Conservation (phyloP, 2,113 vertebrate species). For the Melanerpes aurifrons region DNA sequence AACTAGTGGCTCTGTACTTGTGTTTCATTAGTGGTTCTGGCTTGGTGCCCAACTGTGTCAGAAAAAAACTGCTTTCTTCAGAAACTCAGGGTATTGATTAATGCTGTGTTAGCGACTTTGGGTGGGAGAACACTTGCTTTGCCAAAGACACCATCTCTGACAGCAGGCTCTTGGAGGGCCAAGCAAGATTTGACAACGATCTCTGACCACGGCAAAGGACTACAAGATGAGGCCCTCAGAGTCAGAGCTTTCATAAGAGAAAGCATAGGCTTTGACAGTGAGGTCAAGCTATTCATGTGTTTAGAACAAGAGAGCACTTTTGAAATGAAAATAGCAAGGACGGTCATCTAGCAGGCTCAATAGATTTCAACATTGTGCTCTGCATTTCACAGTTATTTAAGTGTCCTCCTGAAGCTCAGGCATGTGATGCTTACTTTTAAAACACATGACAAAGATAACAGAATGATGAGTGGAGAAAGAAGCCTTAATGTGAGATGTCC, state of each 20-base stretch:
- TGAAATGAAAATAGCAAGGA: slow-evolving; percentile 15
- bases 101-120: slow-evolving; percentile 36
- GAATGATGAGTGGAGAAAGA: neutral
- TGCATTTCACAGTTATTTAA: neutral
- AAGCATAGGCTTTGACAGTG: neutral
- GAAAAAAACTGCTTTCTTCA: neutral
- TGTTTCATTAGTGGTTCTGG: slow-evolving; percentile 45
- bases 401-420: neutral
- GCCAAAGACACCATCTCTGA: slow-evolving; percentile 3
- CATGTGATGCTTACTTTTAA: neutral
- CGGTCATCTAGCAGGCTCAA: neutral
- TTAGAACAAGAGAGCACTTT: slow-evolving; percentile 2
- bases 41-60: slow-evolving; percentile 33
- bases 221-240: neutral
- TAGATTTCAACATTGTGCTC: neutral
- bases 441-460: neutral
- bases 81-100: slow-evolving; percentile 44
- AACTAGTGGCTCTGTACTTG: slow-evolving; percentile 6
- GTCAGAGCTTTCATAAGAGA: slow-evolving; percentile 9
- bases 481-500: neutral
- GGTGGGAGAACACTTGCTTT: neutral
- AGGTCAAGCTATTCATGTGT: neutral
- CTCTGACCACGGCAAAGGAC: neutral
- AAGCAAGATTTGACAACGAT: neutral
- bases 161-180: neutral